A percentile compares a stretch with the other conserved stretches of the same genome.
Conservation (phyloP, 1,140 invertebrate species). For the Drosophila elegans region DNA sequence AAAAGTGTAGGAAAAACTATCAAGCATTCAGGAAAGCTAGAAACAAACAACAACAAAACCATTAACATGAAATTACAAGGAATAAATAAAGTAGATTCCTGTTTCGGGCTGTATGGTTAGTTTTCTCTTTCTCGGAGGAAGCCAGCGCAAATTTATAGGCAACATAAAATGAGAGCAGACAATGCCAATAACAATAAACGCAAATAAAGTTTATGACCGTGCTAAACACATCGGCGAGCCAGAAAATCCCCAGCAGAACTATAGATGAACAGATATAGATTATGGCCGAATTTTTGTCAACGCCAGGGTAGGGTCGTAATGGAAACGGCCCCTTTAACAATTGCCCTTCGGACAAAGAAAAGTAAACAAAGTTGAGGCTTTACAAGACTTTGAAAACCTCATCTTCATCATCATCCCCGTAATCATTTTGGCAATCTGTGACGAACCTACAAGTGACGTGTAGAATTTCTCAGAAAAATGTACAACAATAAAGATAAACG, state of each 20-base stretch:
- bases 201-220: slow-evolving; percentile 79
- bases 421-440: neutral
- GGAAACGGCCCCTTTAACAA: slow-evolving; percentile 15
- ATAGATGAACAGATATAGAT: slow-evolving; percentile 37
- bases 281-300: slow-evolving; percentile 37
- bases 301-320: slow-evolving; percentile 5
- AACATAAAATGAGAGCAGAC: slow-evolving; percentile 74
- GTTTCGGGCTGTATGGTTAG: neutral
- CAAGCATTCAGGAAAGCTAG: neutral
- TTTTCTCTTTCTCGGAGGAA: slow-evolving; percentile 6
- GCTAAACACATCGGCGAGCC: slow-evolving; percentile 56
- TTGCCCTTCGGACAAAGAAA: slow-evolving; percentile 15
- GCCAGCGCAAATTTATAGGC: slow-evolving; percentile 67
- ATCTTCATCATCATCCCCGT: slow-evolving; percentile 33
- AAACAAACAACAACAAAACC: slow-evolving; percentile 47
- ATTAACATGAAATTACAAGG: slow-evolving; percentile 74
- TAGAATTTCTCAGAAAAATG: neutral
- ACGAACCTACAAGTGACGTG: neutral
- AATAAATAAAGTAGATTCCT: slow-evolving; percentile 68
- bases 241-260: slow-evolving; percentile 22
- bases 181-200: slow-evolving; percentile 82
- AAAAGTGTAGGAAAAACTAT: slow-evolving; percentile 24
- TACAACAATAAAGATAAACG: neutral
- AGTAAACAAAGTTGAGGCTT: slow-evolving; percentile 13
- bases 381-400: neutral